Conservation (phyloP, 2,888 invertebrate species). For the Ditula angustiorana region DNA sequence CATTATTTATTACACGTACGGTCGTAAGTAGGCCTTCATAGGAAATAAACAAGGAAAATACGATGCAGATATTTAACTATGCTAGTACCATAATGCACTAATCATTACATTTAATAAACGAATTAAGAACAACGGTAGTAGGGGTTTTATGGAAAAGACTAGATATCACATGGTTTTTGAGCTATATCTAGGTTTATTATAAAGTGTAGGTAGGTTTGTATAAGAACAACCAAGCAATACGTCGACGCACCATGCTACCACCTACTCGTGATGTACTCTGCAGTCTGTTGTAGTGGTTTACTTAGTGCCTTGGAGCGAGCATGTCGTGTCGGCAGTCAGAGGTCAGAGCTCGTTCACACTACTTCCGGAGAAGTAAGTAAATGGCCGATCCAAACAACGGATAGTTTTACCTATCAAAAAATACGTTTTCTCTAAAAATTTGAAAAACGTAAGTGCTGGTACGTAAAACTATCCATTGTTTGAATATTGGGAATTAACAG, state of each 20-base stretch:
- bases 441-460: too few species aligned
- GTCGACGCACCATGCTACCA: background rate
- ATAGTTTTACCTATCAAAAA: too few species aligned
- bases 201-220: conserved; percentile 57
- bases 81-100: conserved; percentile 19
- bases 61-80: conserved; percentile 17
- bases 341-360: too few species aligned
- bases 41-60: conserved; percentile 29
- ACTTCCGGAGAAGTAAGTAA: too few species aligned
- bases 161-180: conserved; percentile 84
- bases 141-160: conserved; percentile 74
- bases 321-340: background rate
- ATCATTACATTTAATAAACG: conserved; percentile 25
- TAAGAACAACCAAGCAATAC: too few species aligned
- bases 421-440: too few species aligned
- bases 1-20: background rate
- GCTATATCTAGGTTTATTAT: conserved; percentile 62
- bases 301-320: background rate
- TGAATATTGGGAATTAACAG: too few species aligned
- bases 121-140: conserved; percentile 22
- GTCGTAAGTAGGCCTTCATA: conserved; percentile 34
- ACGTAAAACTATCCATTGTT: too few species aligned
- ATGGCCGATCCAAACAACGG: too few species aligned
- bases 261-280: background rate
- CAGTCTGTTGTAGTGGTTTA: conserved; percentile 10